Evolutionary conservation across 2,797 vertebrate genomes (phyloP).

Genomic region (Silurus lanzhouensis): DNA sequence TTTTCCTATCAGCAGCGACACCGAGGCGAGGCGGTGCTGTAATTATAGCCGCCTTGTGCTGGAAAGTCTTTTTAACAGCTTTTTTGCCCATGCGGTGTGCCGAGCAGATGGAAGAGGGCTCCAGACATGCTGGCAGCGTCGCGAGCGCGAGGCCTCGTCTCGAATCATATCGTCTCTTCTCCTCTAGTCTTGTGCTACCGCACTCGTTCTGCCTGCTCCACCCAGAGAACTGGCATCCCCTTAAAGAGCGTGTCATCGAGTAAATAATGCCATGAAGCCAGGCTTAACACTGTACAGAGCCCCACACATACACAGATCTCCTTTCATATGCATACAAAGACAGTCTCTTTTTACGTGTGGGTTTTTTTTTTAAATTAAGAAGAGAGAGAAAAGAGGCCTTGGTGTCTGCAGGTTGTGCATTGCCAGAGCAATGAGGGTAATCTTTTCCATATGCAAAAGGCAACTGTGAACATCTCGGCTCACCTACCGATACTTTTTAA

Average conservation of each 20-base stretch:
- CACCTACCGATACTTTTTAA: slow-evolving; percentile 60
- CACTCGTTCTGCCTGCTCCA: slow-evolving; percentile 19
- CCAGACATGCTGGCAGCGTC: slow-evolving; percentile 73
- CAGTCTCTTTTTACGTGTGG: slow-evolving; percentile 49
- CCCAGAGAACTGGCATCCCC: slow-evolving; percentile 29
- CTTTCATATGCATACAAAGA: slow-evolving; percentile 49
- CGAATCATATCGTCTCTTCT: slow-evolving; percentile 39
- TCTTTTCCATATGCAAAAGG: slow-evolving; percentile 65
- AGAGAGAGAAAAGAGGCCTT: slow-evolving; percentile 43
- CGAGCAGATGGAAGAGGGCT: slow-evolving; percentile 75
- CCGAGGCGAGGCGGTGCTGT: slow-evolving; percentile 62
- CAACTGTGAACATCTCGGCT: slow-evolving; percentile 59
- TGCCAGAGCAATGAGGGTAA: slow-evolving; percentile 61
- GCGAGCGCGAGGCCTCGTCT: slow-evolving; percentile 35
- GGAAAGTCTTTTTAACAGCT: slow-evolving; percentile 63
- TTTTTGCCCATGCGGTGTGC: slow-evolving; percentile 63
- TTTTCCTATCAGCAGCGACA: slow-evolving; percentile 61
- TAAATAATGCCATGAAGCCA: slow-evolving; percentile 47
- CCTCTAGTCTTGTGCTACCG: slow-evolving; percentile 15
- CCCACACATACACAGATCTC: slow-evolving; percentile 38
- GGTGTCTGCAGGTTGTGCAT: slow-evolving; percentile 52
- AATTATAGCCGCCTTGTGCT: slow-evolving; percentile 72
- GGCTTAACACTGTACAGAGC: slow-evolving; percentile 29
- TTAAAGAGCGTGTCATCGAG: slow-evolving; percentile 35
- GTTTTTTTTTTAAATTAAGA: background rate